Percentiles rank a stretch among this genome's conserved stretches.
These are phyloP conservation scores for Thymallus thymallus DNA, from an alignment of 2,113 vertebrate genomes.

Conservation along the genomic window DNA sequence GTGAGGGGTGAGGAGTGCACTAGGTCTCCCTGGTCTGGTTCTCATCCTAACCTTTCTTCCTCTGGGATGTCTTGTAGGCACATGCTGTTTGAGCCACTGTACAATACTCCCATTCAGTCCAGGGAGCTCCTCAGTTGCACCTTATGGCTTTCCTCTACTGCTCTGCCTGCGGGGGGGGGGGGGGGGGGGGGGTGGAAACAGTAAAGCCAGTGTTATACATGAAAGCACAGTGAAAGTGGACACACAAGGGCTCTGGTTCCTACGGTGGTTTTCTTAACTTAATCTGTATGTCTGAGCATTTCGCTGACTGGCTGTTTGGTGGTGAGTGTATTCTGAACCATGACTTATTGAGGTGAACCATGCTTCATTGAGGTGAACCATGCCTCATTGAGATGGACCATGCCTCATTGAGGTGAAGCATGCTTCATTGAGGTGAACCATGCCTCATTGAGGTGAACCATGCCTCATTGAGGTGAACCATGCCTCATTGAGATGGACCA, in stretches of 20 bases:
- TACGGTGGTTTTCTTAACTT: slow-evolving; percentile 45
- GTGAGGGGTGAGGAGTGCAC: too few relatives aligned
- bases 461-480: too few relatives aligned
- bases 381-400: too few relatives aligned
- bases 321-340: neutral
- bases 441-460: too few relatives aligned
- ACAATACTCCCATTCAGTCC: slow-evolving; percentile 54
- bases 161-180: too few relatives aligned
- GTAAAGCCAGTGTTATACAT: slow-evolving; percentile 44
- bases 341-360: neutral
- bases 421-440: too few relatives aligned
- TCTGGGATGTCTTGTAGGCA: slow-evolving; percentile 49
- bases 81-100: slow-evolving; percentile 43
- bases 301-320: neutral
- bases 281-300: slow-evolving; percentile 33
- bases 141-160: slow-evolving; percentile 44
- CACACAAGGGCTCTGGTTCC: slow-evolving; percentile 40
- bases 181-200: too few relatives aligned
- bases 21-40: slow-evolving; percentile 13
- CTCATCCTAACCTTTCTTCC: slow-evolving; percentile 8
- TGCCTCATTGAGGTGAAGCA: too few relatives aligned
- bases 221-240: slow-evolving; percentile 55
- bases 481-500: too few relatives aligned
- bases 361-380: neutral
- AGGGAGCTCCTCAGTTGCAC: slow-evolving; percentile 43